These are phyloP conservation scores for Chaetodon trifasciatus DNA, from an alignment of 2,797 vertebrate genomes.

Conservation along the genomic window DNA sequence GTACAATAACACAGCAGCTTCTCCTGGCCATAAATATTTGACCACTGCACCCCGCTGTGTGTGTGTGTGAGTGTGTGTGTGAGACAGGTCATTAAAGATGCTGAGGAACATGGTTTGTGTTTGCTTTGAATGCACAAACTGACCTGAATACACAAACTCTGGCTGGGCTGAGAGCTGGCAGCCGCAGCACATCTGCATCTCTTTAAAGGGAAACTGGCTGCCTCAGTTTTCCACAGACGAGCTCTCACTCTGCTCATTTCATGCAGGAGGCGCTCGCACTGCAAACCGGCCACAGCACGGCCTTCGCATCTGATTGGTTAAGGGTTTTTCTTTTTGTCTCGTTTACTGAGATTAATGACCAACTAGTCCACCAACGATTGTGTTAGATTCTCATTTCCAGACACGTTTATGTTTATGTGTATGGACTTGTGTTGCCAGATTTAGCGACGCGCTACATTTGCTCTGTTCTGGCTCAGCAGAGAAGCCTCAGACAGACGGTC, in stretches of 20 bases:
- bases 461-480: background rate
- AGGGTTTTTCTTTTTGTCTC: background rate
- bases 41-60: slow-evolving; percentile 57
- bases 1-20: slow-evolving; percentile 76
- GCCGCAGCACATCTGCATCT: slow-evolving; percentile 65
- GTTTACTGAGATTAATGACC: slow-evolving; percentile 19
- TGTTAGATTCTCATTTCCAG: slow-evolving; percentile 11
- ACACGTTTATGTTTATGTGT: background rate
- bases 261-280: background rate
- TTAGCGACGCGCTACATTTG: background rate
- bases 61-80: slow-evolving; percentile 27
- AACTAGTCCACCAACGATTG: background rate
- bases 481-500: background rate
- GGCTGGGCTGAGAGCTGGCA: slow-evolving; percentile 45
- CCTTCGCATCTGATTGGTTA: background rate
- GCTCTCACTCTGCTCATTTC: slow-evolving; percentile 30
- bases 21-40: slow-evolving; percentile 79
- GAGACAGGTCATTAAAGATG: slow-evolving; percentile 75
- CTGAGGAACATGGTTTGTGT: slow-evolving; percentile 74
- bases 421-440: background rate
- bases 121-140: slow-evolving; percentile 77
- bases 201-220: slow-evolving; percentile 32
- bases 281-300: background rate
- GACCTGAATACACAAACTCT: slow-evolving; percentile 73
- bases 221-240: background rate